phyloP scores from a whole-genome alignment of 2,888 invertebrate species.

The Latheticus oryzae region DNA sequence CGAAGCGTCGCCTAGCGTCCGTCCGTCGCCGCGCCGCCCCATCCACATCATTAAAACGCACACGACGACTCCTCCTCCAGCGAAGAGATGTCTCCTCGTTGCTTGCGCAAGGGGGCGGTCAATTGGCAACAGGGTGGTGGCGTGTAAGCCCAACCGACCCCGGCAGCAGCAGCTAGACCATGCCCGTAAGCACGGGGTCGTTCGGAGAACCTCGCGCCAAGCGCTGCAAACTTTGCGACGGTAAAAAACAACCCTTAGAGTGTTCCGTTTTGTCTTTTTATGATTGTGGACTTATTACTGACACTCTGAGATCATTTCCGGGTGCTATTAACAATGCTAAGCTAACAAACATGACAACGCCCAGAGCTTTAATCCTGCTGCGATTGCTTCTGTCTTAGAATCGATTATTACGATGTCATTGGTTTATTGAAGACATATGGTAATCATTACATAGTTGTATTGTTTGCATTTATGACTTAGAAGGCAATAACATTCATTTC shows the following conservation, averaged over 20 bases:
- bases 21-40: conserved; percentile 30
- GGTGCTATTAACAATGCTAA: conserved; percentile 42
- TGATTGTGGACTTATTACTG: conserved; percentile 16
- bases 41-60: conserved; percentile 19
- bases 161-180: conserved; percentile 64
- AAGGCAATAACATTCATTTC: too few species aligned
- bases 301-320: conserved; percentile 10
- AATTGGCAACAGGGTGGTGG: conserved; percentile 44
- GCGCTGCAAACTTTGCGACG: conserved; percentile 94
- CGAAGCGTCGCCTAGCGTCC: conserved; percentile 44
- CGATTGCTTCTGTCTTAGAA: too few species aligned
- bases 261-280: conserved; percentile 29
- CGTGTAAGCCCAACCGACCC: conserved; percentile 47
- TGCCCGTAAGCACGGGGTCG: conserved; percentile 74
- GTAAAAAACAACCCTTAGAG: conserved; percentile 64
- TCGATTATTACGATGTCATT: too few species aligned
- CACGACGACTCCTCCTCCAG: conserved; percentile 34
- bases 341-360: conserved; percentile 41
- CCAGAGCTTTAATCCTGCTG: conserved; percentile 24
- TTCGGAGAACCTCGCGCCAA: conserved; percentile 85
- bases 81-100: conserved; percentile 39
- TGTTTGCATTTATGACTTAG: too few species aligned
- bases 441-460: too few species aligned
- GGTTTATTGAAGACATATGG: too few species aligned
- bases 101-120: conserved; percentile 43